Base-by-base conservation (phyloP, 1,140 invertebrate species). In the Zophobas atratus region DNA sequence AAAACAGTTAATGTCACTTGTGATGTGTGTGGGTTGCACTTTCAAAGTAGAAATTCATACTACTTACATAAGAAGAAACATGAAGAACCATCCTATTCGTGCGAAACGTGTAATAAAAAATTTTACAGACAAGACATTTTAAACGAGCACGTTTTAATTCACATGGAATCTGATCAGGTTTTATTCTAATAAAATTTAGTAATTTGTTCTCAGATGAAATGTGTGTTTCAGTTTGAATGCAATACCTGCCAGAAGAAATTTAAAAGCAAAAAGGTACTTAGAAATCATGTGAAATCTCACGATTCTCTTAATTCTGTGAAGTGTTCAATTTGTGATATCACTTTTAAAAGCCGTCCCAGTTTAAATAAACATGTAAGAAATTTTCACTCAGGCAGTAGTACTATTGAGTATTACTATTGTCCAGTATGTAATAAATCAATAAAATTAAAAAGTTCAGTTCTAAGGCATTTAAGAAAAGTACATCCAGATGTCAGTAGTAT, bases 361-460 rank as follows among this genome's bases (percentile, higher is more conserved):
- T 72, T 84, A 51, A 49, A 34, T 32, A 77, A 72, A 76, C 83
- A 84, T 38, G 3, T 35, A 0, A 81, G 63, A 75, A 57, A 76
- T 33, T 36, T 76, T 8, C 74, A 80, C 41, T 70, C 74, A 63
- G 34, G 57, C 8, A 20, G 8, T 57, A 4, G 73, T 1, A 48
- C 20, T 6, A 57, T 60, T 33, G 72, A 76, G 33, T 60, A 76
- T n/a, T 74, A 33, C 76, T 49, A 51, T 35, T 86, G 86, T 80
- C 82, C 82, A 34, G 77, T 84, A 51, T 86, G 85, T 76, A 46
- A 80, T 5, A 81, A 77, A 5, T 77, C 80, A 53, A 79, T 87
- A 4, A 84, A 86, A 79, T 77, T 85, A 35, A 79, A 81, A 20
- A 83, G 81, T 77, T 87, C 86, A 5, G 71, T 86, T 5, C 70